Conservation (phyloP, 1,140 invertebrate genomes). For the Drosophila grimshawi region DNA sequence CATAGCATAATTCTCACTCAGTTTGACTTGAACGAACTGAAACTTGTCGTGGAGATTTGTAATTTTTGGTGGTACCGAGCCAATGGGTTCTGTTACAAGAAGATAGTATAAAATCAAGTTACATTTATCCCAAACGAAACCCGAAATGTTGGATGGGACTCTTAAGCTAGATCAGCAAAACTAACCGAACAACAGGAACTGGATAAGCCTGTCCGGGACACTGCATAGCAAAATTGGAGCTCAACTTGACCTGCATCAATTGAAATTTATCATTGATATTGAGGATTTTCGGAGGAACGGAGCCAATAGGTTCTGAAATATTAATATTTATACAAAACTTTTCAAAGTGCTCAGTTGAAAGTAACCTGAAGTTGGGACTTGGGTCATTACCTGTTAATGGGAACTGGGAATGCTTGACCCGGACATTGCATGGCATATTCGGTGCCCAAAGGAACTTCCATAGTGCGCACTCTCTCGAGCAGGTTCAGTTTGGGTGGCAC, state of each 20-base stretch:
- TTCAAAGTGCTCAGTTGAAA: background rate
- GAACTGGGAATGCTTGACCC: conserved; percentile 89
- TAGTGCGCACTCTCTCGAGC: conserved; percentile 86
- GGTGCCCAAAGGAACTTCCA: conserved; percentile 85
- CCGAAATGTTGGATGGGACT: conserved; percentile 29
- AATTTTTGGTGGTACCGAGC: conserved; percentile 88
- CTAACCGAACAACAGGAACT: conserved; percentile 88
- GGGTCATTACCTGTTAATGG: conserved; percentile 87
- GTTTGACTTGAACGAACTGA: conserved; percentile 86
- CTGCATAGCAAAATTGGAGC: conserved; percentile 86
- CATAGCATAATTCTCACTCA: conserved; percentile 87
- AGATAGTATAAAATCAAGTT: conserved; percentile 21
- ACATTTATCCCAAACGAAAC: background rate
- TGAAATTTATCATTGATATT: conserved; percentile 86
- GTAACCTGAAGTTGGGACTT: conserved; percentile 50
- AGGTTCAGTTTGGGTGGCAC: conserved; percentile 85
- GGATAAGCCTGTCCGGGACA: conserved; percentile 88
- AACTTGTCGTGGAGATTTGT: conserved; percentile 86
- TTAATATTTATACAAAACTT: background rate
- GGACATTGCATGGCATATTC: conserved; percentile 88
- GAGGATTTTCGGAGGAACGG: conserved; percentile 88
- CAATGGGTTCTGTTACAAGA: conserved; percentile 87
- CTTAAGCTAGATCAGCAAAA: conserved; percentile 11
- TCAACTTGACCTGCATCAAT: conserved; percentile 85
- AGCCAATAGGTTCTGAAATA: conserved; percentile 89